Conservation (phyloP, 2,888 invertebrate genomes). For the Andrena trimmerana region DNA sequence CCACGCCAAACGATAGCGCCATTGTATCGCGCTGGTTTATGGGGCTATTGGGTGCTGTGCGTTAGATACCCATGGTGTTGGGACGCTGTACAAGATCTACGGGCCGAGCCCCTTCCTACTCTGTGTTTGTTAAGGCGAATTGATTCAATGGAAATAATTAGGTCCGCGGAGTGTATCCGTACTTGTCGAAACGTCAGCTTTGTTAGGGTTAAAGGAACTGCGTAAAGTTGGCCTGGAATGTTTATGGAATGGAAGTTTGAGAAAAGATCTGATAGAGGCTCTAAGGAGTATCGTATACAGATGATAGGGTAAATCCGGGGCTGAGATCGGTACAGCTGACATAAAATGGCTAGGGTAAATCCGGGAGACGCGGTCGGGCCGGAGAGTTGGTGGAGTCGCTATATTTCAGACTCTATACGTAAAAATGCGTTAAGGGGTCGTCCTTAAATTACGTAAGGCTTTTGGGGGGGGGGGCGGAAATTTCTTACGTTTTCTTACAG, state of each 20-base stretch:
- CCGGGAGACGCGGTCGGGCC: too few relatives aligned
- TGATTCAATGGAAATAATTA: conserved; percentile 25
- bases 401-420: too few relatives aligned
- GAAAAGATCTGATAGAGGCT: too few relatives aligned
- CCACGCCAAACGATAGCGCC: conserved; percentile 40
- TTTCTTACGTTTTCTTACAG: too few relatives aligned
- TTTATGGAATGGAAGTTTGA: neutral
- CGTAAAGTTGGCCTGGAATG: neutral
- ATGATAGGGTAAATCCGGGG: too few relatives aligned
- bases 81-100: conserved; percentile 13
- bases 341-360: too few relatives aligned
- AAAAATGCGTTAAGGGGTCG: too few relatives aligned
- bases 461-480: too few relatives aligned
- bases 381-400: too few relatives aligned
- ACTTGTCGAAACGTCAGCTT: neutral
- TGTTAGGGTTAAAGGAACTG: neutral
- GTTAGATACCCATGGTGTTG: conserved; percentile 22
- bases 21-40: conserved; percentile 52
- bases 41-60: conserved; percentile 18
- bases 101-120: neutral
- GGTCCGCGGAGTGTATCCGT: neutral
- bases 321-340: too few relatives aligned
- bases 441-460: too few relatives aligned
- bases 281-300: too few relatives aligned
- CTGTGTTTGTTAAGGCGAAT: neutral